Evolutionary conservation across 2,113 vertebrate species (phyloP).

Genomic region (human): DNA sequence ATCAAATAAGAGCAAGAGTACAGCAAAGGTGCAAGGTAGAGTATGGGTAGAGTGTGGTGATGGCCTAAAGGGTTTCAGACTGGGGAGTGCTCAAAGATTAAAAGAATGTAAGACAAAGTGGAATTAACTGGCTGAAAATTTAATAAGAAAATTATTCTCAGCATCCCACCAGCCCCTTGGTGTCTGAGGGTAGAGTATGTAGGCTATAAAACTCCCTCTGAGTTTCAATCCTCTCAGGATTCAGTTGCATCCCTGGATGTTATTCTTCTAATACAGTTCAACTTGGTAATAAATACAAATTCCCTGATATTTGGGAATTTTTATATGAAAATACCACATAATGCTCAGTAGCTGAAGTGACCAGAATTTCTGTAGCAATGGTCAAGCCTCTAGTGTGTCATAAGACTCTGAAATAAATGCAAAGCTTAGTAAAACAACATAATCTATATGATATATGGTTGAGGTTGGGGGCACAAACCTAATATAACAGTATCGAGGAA

Average conservation of each 20-base stretch:
- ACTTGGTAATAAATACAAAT: not conserved
- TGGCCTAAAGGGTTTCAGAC: not conserved
- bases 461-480: not conserved
- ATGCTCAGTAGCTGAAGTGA: not conserved
- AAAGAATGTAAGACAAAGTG: not conserved
- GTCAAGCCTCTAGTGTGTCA: fast-evolving
- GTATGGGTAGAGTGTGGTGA: too few species aligned
- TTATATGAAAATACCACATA: not conserved
- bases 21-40: not conserved
- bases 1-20: not conserved
- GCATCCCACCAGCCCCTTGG: not conserved
- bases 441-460: not conserved
- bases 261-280: not conserved
- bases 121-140: not conserved
- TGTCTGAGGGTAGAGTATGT: not conserved
- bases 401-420: not conserved
- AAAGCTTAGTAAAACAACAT: not conserved
- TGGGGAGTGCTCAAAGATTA: not conserved
- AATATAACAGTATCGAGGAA: not conserved
- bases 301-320: not conserved
- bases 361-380: not conserved
- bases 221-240: not conserved
- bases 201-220: not conserved
- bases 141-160: not conserved
- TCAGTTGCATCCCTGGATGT: not conserved